Base-by-base conservation (phyloP, 2,888 invertebrate genomes). In the Pristionchus arcanus region DNA sequence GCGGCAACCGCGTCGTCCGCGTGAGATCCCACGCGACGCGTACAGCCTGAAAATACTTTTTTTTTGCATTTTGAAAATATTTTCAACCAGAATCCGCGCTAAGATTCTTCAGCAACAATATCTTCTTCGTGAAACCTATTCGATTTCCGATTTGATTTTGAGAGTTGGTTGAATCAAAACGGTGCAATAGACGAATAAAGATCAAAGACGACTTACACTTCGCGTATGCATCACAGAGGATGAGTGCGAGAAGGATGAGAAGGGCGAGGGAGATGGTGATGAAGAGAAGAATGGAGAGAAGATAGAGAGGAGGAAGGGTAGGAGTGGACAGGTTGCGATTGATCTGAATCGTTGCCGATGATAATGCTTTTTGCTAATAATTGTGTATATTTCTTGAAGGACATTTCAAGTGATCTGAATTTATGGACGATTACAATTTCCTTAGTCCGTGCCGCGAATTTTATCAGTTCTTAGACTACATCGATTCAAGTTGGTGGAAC, bases 201-300 rank as follows among this genome's bases (percentile, higher is more conserved):
- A 74, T 53, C 81, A 81, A 81, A 81, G 63, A 87, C n/a, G 28
- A 68, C 87, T 74, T 25, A 88, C 87, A 88, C 34, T 55, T 88
- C 53, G 63, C 42, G 87, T 37, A 71, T 25, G 28, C 31, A 21
- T 89, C 89, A 42, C 28, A 31, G 63, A 89, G 16, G 66, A 81
- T 42, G 42, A 89, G 59, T 21, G 63, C 83, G 63, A 89, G 63
- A 31, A 81, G 89, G 34, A 89, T 37, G 42, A 83, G 81, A 28
- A 89, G 89, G 13, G 25, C 81, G 63, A 89, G 81, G 81, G 89
- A 89, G 28, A 89, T 63, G 21, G 89, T 89, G n/a, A 66, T 28
- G 28, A 83, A 31, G n/a, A 83, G 81, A 28, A 89, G 89, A 5
- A 89, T 34, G 66, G 49, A 21, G 19, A 89, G 89, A n/a, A 88